These are phyloP conservation scores for Threskiornis aethiopicus DNA, from an alignment of 2,797 vertebrate species.

Conservation along the genomic window DNA sequence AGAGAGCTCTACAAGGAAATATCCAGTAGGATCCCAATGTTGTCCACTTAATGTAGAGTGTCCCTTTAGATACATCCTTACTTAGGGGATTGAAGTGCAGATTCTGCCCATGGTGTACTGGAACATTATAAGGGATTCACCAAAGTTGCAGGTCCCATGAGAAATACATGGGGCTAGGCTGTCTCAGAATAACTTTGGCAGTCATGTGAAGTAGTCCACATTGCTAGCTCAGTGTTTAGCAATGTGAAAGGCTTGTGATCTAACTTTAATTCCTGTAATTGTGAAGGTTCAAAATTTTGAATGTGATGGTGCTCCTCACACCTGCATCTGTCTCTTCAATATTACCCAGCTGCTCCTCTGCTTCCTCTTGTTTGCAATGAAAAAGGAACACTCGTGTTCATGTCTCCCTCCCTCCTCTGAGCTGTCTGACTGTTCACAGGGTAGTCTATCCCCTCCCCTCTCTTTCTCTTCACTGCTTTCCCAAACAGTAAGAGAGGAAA, in stretches of 20 bases:
- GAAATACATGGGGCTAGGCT: background rate
- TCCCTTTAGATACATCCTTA: background rate
- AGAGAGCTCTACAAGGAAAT: background rate
- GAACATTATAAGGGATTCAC: background rate
- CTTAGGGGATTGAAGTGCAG: background rate
- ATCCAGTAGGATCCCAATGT: background rate
- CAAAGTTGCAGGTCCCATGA: background rate
- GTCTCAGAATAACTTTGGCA: background rate
- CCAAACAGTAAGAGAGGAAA: background rate
- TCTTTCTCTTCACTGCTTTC: background rate
- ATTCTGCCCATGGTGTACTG: accelerated
- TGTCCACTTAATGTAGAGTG: background rate
- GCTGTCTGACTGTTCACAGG: background rate
- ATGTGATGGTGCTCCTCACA: background rate
- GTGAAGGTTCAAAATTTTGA: background rate
- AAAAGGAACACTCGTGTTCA: background rate
- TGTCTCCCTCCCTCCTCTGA: background rate
- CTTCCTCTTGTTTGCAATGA: background rate
- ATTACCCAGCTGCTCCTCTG: background rate
- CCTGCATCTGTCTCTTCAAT: background rate
- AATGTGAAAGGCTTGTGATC: background rate
- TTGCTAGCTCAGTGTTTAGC: background rate
- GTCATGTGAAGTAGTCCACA: background rate
- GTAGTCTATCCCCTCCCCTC: background rate
- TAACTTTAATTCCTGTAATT: background rate